Percentiles rank a stretch among this genome's conserved stretches.
These are phyloP conservation scores for Trachythela sp. DNA, from an alignment of 64 coral and sea anemone genomes.

Conservation along the genomic window DNA sequence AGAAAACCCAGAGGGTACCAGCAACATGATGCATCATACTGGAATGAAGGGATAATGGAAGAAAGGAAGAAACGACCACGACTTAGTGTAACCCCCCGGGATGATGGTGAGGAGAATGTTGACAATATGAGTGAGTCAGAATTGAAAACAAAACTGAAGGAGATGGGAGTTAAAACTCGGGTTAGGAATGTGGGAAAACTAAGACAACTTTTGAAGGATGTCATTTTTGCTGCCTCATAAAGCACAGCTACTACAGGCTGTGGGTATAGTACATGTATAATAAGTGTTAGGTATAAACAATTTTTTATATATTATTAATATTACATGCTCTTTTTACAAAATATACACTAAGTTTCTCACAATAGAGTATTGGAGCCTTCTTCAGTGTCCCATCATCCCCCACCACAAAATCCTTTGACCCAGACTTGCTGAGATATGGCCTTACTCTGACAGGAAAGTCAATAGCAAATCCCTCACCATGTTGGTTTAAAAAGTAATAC, in stretches of 20 bases:
- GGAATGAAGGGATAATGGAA: not conserved
- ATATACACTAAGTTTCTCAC: not conserved
- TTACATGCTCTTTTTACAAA: conserved; percentile 14
- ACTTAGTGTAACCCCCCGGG: not conserved
- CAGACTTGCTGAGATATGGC: not conserved
- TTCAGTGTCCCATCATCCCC: not conserved
- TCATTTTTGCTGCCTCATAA: not conserved
- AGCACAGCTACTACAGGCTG: too few relatives aligned
- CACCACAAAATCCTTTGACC: not conserved
- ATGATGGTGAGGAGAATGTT: conserved; percentile 6
- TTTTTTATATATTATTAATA: not conserved
- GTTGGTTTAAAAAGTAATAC: not conserved
- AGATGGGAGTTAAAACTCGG: conserved; percentile 37
- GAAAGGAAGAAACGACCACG: not conserved
- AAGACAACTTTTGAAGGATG: conserved; percentile 26
- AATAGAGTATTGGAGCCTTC: not conserved
- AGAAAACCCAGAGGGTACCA: not conserved
- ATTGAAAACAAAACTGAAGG: conserved; percentile 22
- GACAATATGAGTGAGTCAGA: conserved; percentile 29
- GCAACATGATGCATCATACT: not conserved
- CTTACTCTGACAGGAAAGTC: not conserved
- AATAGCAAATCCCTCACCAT: not conserved
- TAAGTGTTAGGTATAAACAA: too few relatives aligned
- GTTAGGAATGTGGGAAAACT: conserved; percentile 33
- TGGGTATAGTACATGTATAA: too few relatives aligned